Conservation (phyloP, 2,888 invertebrate genomes). For the Xestia sexstrigata region DNA sequence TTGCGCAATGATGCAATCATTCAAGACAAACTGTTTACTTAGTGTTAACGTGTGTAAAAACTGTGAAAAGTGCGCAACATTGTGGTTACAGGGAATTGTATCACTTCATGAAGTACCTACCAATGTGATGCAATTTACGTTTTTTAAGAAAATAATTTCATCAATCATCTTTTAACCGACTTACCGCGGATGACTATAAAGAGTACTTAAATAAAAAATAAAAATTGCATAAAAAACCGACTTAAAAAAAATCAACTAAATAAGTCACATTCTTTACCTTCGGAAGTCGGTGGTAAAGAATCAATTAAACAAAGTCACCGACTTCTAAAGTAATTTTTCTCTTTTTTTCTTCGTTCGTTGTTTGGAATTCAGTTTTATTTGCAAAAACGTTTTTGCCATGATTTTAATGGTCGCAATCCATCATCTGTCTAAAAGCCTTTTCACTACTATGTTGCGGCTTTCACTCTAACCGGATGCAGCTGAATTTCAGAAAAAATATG, state of each 20-base stretch:
- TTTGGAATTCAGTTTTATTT: background rate
- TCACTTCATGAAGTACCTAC: background rate
- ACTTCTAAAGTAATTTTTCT: background rate
- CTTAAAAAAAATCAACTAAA: background rate
- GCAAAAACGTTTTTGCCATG: background rate
- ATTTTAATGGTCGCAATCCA: background rate
- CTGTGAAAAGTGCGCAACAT: slow-evolving; percentile 22
- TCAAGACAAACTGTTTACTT: slow-evolving; percentile 1
- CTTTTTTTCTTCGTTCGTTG: too few relatives aligned
- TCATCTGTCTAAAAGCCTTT: background rate
- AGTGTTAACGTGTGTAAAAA: slow-evolving; percentile 13
- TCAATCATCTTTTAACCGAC: background rate
- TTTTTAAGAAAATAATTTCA: slow-evolving; percentile 8
- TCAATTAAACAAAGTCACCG: background rate
- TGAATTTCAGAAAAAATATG: background rate
- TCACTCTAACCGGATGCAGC: background rate
- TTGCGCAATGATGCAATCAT: slow-evolving; percentile 19
- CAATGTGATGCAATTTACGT: slow-evolving; percentile 12
- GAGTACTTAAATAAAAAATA: background rate
- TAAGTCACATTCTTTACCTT: background rate
- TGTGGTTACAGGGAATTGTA: slow-evolving; percentile 4
- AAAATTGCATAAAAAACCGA: background rate
- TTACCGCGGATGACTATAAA: background rate
- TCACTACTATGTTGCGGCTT: background rate
- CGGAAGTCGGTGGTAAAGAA: background rate